Percentiles rank a stretch among this genome's conserved stretches.
These are phyloP conservation scores for Dicranocentrus wangi DNA, from an alignment of 2,888 invertebrate genomes.

Conservation along the genomic window DNA sequence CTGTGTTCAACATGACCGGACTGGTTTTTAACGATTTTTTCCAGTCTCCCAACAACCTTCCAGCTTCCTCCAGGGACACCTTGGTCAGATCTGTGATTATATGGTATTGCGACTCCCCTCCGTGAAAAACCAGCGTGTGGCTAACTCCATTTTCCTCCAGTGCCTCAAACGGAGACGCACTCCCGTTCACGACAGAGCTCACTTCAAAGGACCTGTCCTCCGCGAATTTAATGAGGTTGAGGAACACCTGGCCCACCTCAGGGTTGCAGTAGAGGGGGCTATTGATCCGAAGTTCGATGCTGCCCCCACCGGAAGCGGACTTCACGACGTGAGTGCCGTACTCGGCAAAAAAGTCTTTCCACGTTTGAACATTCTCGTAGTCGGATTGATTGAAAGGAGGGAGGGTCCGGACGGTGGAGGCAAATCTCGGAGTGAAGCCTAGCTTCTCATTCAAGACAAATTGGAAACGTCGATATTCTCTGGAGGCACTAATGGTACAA, in stretches of 20 bases:
- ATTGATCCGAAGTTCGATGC: slow-evolving; percentile 42
- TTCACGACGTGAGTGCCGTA: slow-evolving; percentile 65
- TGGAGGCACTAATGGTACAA: slow-evolving; percentile 39
- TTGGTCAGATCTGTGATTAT: slow-evolving; percentile 42
- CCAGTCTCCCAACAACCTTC: slow-evolving; percentile 56
- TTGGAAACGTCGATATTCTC: slow-evolving; percentile 54
- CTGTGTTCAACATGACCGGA: slow-evolving; percentile 39
- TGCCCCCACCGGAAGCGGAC: slow-evolving; percentile 54
- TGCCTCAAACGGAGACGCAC: not conserved
- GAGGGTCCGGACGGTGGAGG: not conserved
- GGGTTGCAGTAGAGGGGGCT: slow-evolving; percentile 13
- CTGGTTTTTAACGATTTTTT: slow-evolving; percentile 47
- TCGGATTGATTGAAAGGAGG: slow-evolving; percentile 40
- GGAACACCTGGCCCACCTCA: slow-evolving; percentile 18
- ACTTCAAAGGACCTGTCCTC: slow-evolving; percentile 34
- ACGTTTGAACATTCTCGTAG: slow-evolving; percentile 19
- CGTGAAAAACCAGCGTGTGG: slow-evolving; percentile 41
- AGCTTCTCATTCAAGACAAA: slow-evolving; percentile 33
- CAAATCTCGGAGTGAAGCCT: slow-evolving; percentile 30
- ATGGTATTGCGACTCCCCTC: slow-evolving; percentile 54
- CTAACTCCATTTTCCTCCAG: not conserved
- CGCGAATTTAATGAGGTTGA: slow-evolving; percentile 47
- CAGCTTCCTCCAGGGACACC: slow-evolving; percentile 38
- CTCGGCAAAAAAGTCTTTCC: slow-evolving; percentile 51
- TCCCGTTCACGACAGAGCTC: not conserved